Conservation (phyloP, 2,113 vertebrate genomes). For the Amblyopsis rosae region DNA sequence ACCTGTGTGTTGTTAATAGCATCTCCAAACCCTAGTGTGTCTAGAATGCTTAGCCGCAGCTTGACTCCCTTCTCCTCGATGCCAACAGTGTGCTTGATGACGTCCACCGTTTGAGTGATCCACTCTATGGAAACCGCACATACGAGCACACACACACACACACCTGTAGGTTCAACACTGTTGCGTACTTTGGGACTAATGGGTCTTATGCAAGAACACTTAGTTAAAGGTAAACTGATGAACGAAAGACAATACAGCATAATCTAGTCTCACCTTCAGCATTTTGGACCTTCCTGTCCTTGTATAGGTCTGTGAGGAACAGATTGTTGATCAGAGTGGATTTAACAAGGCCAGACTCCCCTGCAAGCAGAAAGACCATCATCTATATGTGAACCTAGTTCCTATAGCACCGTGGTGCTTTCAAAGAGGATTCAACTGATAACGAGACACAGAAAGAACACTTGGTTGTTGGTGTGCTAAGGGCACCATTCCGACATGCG, state of each 20-base stretch:
- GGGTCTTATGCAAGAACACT: no score
- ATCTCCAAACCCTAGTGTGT: conserved; percentile 80
- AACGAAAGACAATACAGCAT: no score
- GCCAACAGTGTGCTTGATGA: conserved; percentile 84
- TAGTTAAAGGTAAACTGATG: no score
- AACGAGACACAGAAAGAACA: no score
- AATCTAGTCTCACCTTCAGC: conserved; percentile 65
- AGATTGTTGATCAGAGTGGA: conserved; percentile 95
- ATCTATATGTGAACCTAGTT: conserved; percentile 1
- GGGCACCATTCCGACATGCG: no score
- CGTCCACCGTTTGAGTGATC: conserved; percentile 73
- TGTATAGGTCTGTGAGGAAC: conserved; percentile 91
- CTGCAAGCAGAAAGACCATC: conserved; percentile 59
- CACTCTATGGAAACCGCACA: conserved; percentile 58
- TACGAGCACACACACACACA: neutral
- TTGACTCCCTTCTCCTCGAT: conserved; percentile 93
- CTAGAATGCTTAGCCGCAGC: conserved; percentile 75
- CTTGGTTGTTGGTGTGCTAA: no score
- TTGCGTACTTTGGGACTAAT: no score
- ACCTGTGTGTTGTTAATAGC: conserved; percentile 74
- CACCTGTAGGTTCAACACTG: neutral
- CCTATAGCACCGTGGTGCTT: no score
- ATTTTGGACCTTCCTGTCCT: conserved; percentile 70
- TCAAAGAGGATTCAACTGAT: no score
- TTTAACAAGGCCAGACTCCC: conserved; percentile 93